Base-by-base conservation (phyloP, 2,113 vertebrate genomes). In the Chionomys nivalis region DNA sequence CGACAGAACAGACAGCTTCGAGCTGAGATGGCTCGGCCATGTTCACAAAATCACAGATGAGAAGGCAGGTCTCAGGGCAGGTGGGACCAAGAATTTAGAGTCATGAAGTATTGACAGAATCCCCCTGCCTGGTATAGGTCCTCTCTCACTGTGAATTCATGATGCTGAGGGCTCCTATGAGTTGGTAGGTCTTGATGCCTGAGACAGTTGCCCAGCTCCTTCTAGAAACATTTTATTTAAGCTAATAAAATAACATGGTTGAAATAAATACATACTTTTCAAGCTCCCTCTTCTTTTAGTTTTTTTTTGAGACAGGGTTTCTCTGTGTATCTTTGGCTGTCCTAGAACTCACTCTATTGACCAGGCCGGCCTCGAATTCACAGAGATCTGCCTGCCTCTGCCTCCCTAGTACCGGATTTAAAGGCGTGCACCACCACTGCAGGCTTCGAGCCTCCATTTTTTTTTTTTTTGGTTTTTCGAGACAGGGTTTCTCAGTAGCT, bases 1-100 rank as follows among this genome's bases (percentile, higher is more conserved):
- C 31, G 73, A 83, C 72, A 89, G 87, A 93, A 92, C 83, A 96
- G 91, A 96, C 39, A 33, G 58, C 87, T 58, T 83, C 58, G 76
- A 52, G 24, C 70, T 82, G 83, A 95, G 90, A 79, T n/a, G 81
- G 58, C 73, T 94, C 36, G 4, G 14, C 58, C 76, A 63, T 2
- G 21, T 75, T 61, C 83, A 95, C 49, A 87, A 78, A 63, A 70
- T 21, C 39, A 58, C 72, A 44, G 47, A 7, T 17, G 85, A 87
- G 26, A 82, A 87, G 3, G 39, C 24, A 73, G 79, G 63, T 49
- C 49, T 17, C 68, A 4, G 23, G 73, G 82, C 61, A 36, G 63
- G 52, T 7, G 3, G 68, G 33, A 52, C 78, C 23, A 72, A 21
- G 87, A 79, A 83, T 21, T 23, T 1, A 58, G 17, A 89, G 47